phyloP scores from a whole-genome alignment of 1,140 invertebrate genomes.

The Drosophila cardini region DNA sequence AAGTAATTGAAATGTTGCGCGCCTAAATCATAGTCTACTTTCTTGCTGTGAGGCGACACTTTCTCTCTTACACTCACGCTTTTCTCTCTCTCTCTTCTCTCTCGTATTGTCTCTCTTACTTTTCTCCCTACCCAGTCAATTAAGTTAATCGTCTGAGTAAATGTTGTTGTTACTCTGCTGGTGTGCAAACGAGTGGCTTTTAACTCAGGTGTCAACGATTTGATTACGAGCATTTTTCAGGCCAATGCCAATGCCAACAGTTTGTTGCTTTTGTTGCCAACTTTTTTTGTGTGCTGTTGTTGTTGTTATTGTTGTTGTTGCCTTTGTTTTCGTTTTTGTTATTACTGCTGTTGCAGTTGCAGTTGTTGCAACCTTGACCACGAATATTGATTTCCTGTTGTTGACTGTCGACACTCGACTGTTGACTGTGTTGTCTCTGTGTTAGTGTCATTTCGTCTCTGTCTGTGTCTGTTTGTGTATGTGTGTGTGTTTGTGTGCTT shows the following conservation, averaged over 20 bases:
- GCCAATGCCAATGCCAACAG: slow-evolving; percentile 65
- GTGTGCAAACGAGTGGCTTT: slow-evolving; percentile 39
- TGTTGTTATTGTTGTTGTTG: neutral
- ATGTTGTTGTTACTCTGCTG: slow-evolving; percentile 10
- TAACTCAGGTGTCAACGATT: slow-evolving; percentile 76
- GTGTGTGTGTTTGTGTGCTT: slow-evolving; percentile 47
- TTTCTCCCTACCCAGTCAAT: slow-evolving; percentile 37
- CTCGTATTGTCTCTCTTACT: neutral
- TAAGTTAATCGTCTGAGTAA: slow-evolving; percentile 57
- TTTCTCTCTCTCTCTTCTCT: neutral
- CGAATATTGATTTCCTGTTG: slow-evolving; percentile 82
- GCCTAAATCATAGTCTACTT: slow-evolving; percentile 70
- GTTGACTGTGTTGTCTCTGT: slow-evolving; percentile 27
- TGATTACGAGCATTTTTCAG: slow-evolving; percentile 54
- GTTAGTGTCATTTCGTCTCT: slow-evolving; percentile 39
- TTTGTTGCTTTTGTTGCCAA: slow-evolving; percentile 13
- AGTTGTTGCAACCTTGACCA: slow-evolving; percentile 75
- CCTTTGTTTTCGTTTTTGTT: neutral
- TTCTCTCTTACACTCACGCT: neutral
- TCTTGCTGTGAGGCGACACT: neutral
- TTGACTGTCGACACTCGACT: slow-evolving; percentile 21
- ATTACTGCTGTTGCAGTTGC: slow-evolving; percentile 35
- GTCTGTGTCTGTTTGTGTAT: slow-evolving; percentile 39
- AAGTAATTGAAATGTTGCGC: slow-evolving; percentile 33
- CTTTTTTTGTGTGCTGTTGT: neutral